Evolutionary conservation across 2,888 invertebrate species (phyloP).

Genomic region (Ypsolopha sequella): DNA sequence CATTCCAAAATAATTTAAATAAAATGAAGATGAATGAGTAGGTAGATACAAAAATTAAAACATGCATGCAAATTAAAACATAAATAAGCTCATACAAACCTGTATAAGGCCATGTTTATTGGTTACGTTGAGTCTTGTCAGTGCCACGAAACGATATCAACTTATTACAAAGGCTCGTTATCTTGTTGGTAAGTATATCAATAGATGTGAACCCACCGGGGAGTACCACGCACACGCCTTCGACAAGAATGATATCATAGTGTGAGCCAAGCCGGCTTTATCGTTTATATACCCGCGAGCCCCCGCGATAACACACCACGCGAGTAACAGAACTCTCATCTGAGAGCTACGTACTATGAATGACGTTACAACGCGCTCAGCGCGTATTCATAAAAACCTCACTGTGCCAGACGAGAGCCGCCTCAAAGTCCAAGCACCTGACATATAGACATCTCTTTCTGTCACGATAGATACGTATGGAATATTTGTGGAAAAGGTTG

Average conservation of each 20-base stretch:
- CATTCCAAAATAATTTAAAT: no score
- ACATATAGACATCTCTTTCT: slow-evolving; percentile 45
- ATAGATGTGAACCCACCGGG: slow-evolving; percentile 23
- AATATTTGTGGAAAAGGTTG: slow-evolving; percentile 65
- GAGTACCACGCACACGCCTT: slow-evolving; percentile 47
- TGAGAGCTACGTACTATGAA: slow-evolving; percentile 71
- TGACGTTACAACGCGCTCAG: slow-evolving; percentile 47
- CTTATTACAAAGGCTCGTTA: not conserved
- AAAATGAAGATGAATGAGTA: no score
- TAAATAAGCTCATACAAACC: slow-evolving; percentile 28
- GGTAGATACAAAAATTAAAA: no score
- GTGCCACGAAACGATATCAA: not conserved
- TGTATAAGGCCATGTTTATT: slow-evolving; percentile 62
- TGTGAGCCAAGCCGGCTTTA: slow-evolving; percentile 42
- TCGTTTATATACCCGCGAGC: slow-evolving; percentile 60
- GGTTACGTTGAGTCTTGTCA: slow-evolving; percentile 20
- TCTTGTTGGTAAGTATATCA: slow-evolving; percentile 29
- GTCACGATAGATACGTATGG: slow-evolving; percentile 61
- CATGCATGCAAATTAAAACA: no score
- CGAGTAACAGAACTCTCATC: slow-evolving; percentile 63
- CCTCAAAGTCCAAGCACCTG: slow-evolving; percentile 38
- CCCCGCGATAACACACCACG: slow-evolving; percentile 42
- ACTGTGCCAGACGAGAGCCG: slow-evolving; percentile 44
- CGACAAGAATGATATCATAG: slow-evolving; percentile 52
- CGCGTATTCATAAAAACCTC: slow-evolving; percentile 45